Evolutionary conservation across 1,140 invertebrate species (phyloP).

Genomic region (Leptopilina boulardi): DNA sequence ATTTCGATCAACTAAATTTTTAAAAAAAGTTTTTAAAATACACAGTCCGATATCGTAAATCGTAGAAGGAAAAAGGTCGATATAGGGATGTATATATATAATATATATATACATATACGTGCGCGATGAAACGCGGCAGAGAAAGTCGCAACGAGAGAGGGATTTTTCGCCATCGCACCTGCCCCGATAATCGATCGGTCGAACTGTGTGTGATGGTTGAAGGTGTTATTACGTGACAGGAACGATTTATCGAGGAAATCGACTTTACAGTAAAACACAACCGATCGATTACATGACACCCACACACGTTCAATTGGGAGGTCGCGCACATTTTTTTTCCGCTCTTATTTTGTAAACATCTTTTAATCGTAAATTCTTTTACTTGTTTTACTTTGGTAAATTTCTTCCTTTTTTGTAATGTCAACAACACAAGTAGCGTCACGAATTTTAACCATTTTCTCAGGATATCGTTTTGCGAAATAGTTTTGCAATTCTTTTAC

Average conservation of each 20-base stretch:
- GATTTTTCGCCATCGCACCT: slow-evolving; percentile 28
- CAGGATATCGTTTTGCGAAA: background rate
- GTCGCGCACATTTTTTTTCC: background rate
- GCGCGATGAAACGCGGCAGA: slow-evolving; percentile 24
- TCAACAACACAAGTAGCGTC: no score
- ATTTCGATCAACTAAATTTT: slow-evolving; percentile 18
- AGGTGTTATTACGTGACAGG: slow-evolving; percentile 33
- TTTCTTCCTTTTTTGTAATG: background rate
- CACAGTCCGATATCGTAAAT: slow-evolving; percentile 1
- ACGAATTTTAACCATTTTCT: background rate
- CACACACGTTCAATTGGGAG: slow-evolving; percentile 26
- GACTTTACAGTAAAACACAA: background rate
- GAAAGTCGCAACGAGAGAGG: background rate
- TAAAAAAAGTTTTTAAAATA: no score
- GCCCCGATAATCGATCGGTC: slow-evolving; percentile 14
- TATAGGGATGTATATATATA: background rate
- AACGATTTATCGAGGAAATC: slow-evolving; percentile 33
- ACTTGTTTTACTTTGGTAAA: background rate
- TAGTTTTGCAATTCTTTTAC: background rate
- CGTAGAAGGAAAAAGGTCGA: background rate
- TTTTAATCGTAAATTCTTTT: background rate
- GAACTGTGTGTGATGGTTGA: slow-evolving; percentile 8
- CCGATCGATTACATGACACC: slow-evolving; percentile 29
- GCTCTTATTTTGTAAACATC: background rate
- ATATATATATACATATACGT: no score